Base-by-base conservation (phyloP, 2,888 invertebrate genomes). In the Hypercompe scribonia region DNA sequence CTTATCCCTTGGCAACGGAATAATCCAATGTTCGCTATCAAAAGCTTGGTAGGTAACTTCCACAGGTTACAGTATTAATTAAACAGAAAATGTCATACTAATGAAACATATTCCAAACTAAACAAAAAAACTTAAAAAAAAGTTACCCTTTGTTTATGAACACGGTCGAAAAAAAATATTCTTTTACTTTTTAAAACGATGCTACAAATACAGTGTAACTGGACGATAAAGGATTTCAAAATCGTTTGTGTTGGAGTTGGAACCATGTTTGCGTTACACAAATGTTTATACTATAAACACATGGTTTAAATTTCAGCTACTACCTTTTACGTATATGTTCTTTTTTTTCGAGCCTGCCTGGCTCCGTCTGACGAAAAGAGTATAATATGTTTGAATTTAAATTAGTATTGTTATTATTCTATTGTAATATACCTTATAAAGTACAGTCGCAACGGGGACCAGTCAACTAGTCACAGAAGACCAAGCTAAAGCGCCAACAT, bases 41-140 rank as follows among this genome's bases (percentile, higher is more conserved):
- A 21, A 46, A 24, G 39, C 39, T 39, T 39, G 8, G 39, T 39
- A 39, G 11, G 11, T 11, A 8, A 39, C 8, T 39, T 39, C 39
- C 39, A 15, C 13, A 50, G 21, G 2, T 21, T 64, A 34, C 46
- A 64, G 50, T 46, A 24, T 31, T 70, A 46, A 70, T 70, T 64
- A 70, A 42, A 31, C 46, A 36, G 24, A 13, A 58, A 66, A 39
- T 31, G 21, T 36, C 3, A 28, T 33, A 66, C 58, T 58, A 39
- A 58, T 13, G 63, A 67, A 72, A 34, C 31, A 33, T 58, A 42
- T 71, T 31, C 58, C 33, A 18, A 31, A 50, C 33, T 46, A 31
- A 33, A 67, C n/a, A 34, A 67, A 67, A 50, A 13, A 33, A 31
- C 31, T 18, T 10, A 24, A 24, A 39, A 2, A 67, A 31, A 46